Percentiles rank a stretch among this genome's conserved stretches.
These are phyloP conservation scores for Ommatoiulus sabulosus DNA, from an alignment of 2,888 invertebrate genomes.

Conservation along the genomic window DNA sequence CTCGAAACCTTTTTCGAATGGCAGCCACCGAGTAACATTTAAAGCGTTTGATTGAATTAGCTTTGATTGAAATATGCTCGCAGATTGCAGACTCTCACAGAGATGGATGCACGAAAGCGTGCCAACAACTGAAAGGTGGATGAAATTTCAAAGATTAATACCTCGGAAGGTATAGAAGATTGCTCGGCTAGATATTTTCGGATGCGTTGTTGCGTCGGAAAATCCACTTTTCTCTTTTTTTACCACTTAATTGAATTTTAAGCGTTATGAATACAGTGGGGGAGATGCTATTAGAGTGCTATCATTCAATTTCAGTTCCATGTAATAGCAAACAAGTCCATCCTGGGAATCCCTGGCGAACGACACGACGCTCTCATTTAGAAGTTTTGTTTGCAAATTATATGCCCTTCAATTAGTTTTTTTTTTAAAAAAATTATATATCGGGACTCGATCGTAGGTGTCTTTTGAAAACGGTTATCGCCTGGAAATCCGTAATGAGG, in stretches of 20 bases:
- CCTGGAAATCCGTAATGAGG: background rate
- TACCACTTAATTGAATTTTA: constrained; percentile 38
- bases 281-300: constrained; percentile 15
- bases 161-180: constrained; percentile 23
- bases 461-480: background rate
- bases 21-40: constrained; percentile 39
- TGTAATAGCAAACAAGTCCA: background rate
- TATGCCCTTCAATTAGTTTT: constrained; percentile 30
- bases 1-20: constrained; percentile 21
- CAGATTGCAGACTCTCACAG: constrained; percentile 5
- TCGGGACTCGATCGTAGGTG: background rate
- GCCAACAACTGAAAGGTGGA: constrained; percentile 40
- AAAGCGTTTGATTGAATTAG: constrained; percentile 47
- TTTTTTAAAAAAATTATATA: background rate
- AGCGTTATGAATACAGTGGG: constrained; percentile 45
- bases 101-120: constrained; percentile 45
- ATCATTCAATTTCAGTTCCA: constrained; percentile 32
- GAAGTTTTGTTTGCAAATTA: constrained; percentile 45
- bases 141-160: constrained; percentile 47
- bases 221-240: constrained; percentile 46
- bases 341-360: background rate
- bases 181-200: background rate
- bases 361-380: constrained; percentile 9
- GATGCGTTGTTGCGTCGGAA: background rate
- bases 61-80: constrained; percentile 47